phyloP scores from a whole-genome alignment of 2,797 vertebrate species.

The Silurus aristotelis region DNA sequence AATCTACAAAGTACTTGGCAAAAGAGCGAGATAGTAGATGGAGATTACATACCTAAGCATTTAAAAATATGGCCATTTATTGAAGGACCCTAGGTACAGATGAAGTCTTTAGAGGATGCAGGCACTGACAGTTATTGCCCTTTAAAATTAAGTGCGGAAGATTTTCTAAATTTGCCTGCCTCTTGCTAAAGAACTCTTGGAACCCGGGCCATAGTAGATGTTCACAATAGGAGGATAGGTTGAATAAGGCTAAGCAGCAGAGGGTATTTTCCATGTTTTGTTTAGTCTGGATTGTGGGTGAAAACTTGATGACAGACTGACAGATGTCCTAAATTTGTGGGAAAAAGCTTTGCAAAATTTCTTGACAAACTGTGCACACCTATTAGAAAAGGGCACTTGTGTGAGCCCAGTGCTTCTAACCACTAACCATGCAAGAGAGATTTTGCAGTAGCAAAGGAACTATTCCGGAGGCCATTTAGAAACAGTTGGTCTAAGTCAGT shows the following conservation, averaged over 20 bases:
- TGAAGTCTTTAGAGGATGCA: background rate
- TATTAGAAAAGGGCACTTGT: no score
- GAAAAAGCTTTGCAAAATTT: no score
- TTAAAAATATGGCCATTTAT: background rate
- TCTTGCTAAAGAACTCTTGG: background rate
- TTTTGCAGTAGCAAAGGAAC: no score
- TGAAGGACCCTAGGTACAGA: background rate
- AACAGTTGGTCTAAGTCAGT: no score
- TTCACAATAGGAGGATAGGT: background rate
- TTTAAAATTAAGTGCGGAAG: no score
- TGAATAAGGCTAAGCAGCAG: background rate
- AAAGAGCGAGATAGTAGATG: background rate
- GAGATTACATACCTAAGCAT: background rate
- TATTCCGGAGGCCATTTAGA: no score
- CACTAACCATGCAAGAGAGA: no score
- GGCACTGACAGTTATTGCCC: background rate
- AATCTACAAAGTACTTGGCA: background rate
- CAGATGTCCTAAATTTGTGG: no score
- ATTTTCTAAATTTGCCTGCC: background rate
- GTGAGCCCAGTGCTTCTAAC: no score
- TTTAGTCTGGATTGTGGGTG: no score
- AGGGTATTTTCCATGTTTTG: background rate
- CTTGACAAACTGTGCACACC: no score
- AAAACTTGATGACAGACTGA: no score
- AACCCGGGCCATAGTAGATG: background rate